Conservation (phyloP, 2,797 vertebrate species). For the Eulemur albifrons region DNA sequence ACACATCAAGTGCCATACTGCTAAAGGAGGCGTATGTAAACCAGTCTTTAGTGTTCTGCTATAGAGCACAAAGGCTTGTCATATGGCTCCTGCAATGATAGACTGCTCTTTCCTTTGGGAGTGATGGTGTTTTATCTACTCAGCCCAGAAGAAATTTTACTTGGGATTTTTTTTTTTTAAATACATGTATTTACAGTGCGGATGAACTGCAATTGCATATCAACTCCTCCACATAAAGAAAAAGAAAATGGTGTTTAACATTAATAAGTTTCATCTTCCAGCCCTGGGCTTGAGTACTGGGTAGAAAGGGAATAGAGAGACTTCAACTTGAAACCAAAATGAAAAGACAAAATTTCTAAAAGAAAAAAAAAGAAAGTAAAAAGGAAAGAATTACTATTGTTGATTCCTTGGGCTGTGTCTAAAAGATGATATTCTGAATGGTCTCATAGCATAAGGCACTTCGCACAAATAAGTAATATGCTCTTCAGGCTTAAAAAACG, state of each 20-base stretch:
- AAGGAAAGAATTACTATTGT: conserved; percentile 74
- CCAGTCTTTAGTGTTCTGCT: conserved; percentile 86
- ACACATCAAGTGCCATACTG: conserved; percentile 85
- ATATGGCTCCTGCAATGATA: conserved; percentile 84
- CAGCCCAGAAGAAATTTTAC: conserved; percentile 84
- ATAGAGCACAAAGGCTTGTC: conserved; percentile 82
- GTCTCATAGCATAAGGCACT: conserved; percentile 90
- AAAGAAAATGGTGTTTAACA: conserved; percentile 75
- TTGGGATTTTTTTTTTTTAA: conserved; percentile 83
- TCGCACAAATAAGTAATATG: conserved; percentile 89
- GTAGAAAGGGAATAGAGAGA: conserved; percentile 80
- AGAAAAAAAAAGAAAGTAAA: conserved; percentile 49
- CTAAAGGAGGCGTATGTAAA: conserved; percentile 81
- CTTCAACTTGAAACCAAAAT: conserved; percentile 88
- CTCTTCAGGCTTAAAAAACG: conserved; percentile 86
- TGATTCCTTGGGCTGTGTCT: conserved; percentile 84
- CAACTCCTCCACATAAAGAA: conserved; percentile 85
- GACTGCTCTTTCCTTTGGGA: conserved; percentile 87
- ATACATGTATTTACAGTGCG: conserved; percentile 89
- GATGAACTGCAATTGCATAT: conserved; percentile 87
- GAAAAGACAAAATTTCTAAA: conserved; percentile 51
- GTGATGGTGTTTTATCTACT: conserved; percentile 83
- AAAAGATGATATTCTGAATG: conserved; percentile 88
- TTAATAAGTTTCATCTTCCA: conserved; percentile 83
- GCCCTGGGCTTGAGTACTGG: conserved; percentile 80